These are phyloP conservation scores for Bellardia bayeri DNA, from an alignment of 2,888 invertebrate genomes.

Conservation along the genomic window DNA sequence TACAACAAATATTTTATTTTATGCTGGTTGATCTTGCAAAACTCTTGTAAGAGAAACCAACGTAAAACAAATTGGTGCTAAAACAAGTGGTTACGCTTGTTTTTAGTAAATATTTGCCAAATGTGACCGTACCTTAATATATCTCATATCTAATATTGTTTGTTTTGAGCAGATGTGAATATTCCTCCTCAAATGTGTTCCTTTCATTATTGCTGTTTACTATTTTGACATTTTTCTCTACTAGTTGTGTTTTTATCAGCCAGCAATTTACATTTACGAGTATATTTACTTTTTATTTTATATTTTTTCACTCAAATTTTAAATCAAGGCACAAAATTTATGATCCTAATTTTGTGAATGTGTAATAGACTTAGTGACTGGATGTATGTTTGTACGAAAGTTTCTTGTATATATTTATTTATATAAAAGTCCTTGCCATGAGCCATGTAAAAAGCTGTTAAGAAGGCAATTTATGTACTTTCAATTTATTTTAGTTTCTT, in stretches of 20 bases:
- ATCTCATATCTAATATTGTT: too few relatives aligned
- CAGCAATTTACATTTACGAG: slow-evolving; percentile 38
- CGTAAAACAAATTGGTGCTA: too few relatives aligned
- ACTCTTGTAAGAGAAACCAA: too few relatives aligned
- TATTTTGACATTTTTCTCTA: slow-evolving; percentile 8
- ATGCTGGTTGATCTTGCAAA: too few relatives aligned
- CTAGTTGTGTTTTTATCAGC: neutral
- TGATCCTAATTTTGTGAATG: slow-evolving; percentile 28
- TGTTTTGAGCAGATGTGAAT: neutral
- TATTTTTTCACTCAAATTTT: neutral
- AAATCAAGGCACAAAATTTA: slow-evolving; percentile 42
- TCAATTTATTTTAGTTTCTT: slow-evolving; percentile 47
- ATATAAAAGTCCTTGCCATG: slow-evolving; percentile 45
- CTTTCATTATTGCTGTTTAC: neutral
- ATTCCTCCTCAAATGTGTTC: too few relatives aligned
- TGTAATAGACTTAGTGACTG: neutral
- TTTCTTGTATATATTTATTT: slow-evolving; percentile 7
- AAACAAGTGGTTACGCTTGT: too few relatives aligned
- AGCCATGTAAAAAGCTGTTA: slow-evolving; percentile 54
- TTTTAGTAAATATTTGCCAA: too few relatives aligned
- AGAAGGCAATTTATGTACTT: slow-evolving; percentile 58
- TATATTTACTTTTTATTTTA: slow-evolving; percentile 33
- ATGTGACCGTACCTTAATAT: too few relatives aligned
- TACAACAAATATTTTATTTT: too few relatives aligned
- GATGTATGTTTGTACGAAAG: neutral